Conservation (phyloP, 2,113 vertebrate species). For the Mirounga angustirostris region DNA sequence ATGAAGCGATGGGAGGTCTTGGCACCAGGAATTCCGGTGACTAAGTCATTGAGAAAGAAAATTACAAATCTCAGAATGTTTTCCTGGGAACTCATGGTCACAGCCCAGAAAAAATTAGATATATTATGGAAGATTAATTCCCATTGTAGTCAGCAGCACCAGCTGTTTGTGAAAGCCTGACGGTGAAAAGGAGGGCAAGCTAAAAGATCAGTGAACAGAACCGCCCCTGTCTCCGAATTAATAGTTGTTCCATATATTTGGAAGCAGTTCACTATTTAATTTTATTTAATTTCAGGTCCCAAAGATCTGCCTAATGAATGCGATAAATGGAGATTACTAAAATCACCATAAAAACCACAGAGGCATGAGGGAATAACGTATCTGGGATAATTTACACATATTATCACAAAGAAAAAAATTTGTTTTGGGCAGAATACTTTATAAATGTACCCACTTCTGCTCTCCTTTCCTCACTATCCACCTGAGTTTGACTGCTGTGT, state of each 20-base stretch:
- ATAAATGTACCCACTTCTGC: neutral
- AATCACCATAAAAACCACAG: conserved; percentile 31
- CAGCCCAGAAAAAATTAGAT: conserved; percentile 53
- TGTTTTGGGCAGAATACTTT: neutral
- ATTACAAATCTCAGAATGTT: neutral
- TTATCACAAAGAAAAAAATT: conserved; percentile 47
- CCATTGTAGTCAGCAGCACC: conserved; percentile 63
- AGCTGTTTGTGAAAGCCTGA: conserved; percentile 79
- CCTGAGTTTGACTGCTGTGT: neutral
- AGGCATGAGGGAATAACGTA: neutral
- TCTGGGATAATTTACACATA: conserved; percentile 50
- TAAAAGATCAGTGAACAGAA: conserved; percentile 61
- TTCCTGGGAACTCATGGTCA: neutral
- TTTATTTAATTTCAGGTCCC: conserved; percentile 58
- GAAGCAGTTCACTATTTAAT: conserved; percentile 29
- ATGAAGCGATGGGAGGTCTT: neutral
- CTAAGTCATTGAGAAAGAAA: conserved; percentile 53
- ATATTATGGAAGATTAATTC: conserved; percentile 76
- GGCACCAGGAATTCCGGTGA: conserved; percentile 6
- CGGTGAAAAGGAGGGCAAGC: conserved; percentile 81
- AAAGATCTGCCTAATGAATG: conserved; percentile 52
- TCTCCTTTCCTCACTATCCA: neutral
- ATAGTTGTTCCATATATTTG: conserved; percentile 52
- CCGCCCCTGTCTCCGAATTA: conserved; percentile 52
- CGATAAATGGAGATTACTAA: neutral